These are phyloP conservation scores for mouse (Mus musculus) DNA, from an alignment of 2,113 vertebrate genomes.

Conservation along the genomic window DNA sequence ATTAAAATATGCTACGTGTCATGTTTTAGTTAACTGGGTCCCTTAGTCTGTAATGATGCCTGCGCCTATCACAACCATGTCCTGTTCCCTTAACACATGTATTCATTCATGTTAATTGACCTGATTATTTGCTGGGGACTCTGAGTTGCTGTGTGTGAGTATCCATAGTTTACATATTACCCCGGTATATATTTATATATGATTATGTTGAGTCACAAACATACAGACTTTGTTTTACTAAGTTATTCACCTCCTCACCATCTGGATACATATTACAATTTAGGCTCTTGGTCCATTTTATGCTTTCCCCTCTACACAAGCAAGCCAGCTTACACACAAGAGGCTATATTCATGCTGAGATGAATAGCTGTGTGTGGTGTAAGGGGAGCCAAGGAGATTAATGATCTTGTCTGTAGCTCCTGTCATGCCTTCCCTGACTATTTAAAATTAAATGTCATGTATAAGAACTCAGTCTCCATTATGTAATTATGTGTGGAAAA, in stretches of 20 bases:
- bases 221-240: neutral
- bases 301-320: neutral
- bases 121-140: conserved; percentile 27
- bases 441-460: conserved; percentile 84
- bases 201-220: neutral
- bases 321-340: neutral
- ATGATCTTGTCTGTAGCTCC: conserved; percentile 82
- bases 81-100: conserved; percentile 28
- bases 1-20: conserved; percentile 4
- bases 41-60: neutral
- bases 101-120: conserved; percentile 54
- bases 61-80: neutral
- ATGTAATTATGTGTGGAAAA: conserved; percentile 84
- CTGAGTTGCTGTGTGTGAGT: neutral
- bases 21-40: conserved; percentile 54
- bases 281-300: neutral
- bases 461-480: conserved; percentile 83
- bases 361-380: conserved; percentile 69
- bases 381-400: conserved; percentile 77
- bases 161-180: neutral
- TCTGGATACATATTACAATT: neutral
- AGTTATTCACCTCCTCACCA: neutral
- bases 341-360: conserved; percentile 38
- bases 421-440: conserved; percentile 66
- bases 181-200: neutral